Evolutionary conservation across 2,888 invertebrate species (phyloP).

Genomic region (Hirtodrosophila duncani): DNA sequence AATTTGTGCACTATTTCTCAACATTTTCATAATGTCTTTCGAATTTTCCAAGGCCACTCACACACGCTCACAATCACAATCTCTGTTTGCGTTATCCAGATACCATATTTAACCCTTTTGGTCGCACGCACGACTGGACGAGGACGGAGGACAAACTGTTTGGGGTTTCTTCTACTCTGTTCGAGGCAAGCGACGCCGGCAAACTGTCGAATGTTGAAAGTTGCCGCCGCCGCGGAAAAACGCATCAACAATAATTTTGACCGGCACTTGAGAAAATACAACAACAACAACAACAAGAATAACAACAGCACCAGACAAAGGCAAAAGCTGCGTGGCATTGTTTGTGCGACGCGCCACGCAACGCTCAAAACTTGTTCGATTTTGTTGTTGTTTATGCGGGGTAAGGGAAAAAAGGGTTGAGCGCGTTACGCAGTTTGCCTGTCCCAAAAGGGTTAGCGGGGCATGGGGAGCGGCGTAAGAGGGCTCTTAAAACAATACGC

Average conservation of each 20-base stretch:
- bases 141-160: no score
- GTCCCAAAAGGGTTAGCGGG: conserved; percentile 27
- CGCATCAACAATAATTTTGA: conserved; percentile 68
- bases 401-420: conserved; percentile 44
- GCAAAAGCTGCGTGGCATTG: conserved; percentile 65
- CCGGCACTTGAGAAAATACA: conserved; percentile 60
- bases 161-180: conserved; percentile 26
- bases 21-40: no score
- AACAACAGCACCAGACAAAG: conserved; percentile 36
- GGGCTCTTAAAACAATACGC: conserved; percentile 19
- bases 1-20: no score
- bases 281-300: conserved; percentile 12
- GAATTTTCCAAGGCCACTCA: conserved; percentile 3
- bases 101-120: no score
- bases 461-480: not conserved
- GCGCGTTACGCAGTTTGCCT: conserved; percentile 33
- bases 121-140: no score
- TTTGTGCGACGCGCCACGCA: conserved; percentile 38
- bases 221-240: conserved; percentile 59
- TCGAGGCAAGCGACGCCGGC: conserved; percentile 58
- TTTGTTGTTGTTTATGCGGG: conserved; percentile 3
- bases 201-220: conserved; percentile 54
- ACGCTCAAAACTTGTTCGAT: conserved; percentile 59
- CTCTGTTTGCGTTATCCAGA: no score
- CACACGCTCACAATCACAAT: conserved; percentile 8